Evolutionary conservation across 2,113 vertebrate species (phyloP), one percentile per base, ranked within the genome.

Genomic region (Micromys minutus): DNA sequence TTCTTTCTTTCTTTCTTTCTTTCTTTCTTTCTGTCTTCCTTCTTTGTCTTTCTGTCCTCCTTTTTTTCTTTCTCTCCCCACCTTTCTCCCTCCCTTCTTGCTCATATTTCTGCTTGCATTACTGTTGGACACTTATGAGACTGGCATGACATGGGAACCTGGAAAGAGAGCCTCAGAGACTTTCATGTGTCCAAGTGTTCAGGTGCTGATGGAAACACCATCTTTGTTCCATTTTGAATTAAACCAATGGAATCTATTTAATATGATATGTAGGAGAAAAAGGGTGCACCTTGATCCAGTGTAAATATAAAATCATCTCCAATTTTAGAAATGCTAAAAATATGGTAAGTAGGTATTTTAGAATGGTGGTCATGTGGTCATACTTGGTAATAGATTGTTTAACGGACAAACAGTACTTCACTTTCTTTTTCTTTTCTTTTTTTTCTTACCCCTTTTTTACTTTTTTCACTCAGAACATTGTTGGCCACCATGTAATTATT

Each of bases 301-400:
- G 13, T 89, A 61, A 61, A 80, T 16, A 39, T 80, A 59, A 94
- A 74, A 57, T 74, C 31, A 39, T 74, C 47, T n/a, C 34, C 39
- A 85, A 67, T 69, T 89, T 84, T 15, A 89, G 85, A 84, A 71
- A 93, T 72, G 45, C 10, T 76, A 61, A 69, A 45, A 52, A 3
- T 52, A 2, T 61, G 57, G 21, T 74, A 87, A 55, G 34, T 4
- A 39, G 42, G 0, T 45, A 50, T 31, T 31, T 76, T 55, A 42
- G 8, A 67, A 81, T 69, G 26, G 34, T 16, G n/a, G 76, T 16
- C 29, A 52, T 17, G 21, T 75, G 34, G 7, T 65, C 47, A 45
- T 29, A 21, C 47, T 55, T 24, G 16, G 52, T 5, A 61, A 61
- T 83, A 61, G 13, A 83, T 83, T 59, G 7, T 59, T 39, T 79